These are phyloP conservation scores for Boulengeromyrus knoepffleri DNA, from an alignment of 2,113 vertebrate genomes.

Conservation along the genomic window DNA sequence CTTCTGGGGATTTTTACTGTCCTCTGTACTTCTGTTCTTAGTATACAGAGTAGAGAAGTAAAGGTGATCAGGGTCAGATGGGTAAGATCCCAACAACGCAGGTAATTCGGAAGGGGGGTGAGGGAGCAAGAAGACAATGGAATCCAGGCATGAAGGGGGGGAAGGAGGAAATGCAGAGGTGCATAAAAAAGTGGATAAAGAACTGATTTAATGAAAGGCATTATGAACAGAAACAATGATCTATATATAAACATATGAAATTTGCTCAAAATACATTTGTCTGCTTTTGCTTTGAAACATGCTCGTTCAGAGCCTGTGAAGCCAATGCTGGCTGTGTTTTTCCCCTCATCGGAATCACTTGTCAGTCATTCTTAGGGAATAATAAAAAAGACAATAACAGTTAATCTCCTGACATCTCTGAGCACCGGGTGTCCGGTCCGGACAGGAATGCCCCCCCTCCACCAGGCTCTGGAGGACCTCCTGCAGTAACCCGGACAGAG, in stretches of 20 bases:
- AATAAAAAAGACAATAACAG: not conserved
- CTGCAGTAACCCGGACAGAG: not conserved
- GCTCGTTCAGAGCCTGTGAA: not conserved
- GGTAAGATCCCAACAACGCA: not conserved
- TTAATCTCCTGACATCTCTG: not conserved
- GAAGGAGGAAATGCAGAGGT: not conserved
- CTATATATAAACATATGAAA: not conserved
- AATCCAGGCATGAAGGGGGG: not conserved
- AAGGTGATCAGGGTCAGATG: not conserved
- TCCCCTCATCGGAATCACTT: not conserved
- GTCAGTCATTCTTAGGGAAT: not conserved
- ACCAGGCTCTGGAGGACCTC: not conserved
- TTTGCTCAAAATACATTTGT: not conserved
- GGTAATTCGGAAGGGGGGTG: not conserved
- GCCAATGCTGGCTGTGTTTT: not conserved
- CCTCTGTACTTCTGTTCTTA: not conserved
- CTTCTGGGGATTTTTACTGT: not conserved
- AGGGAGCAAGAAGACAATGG: not conserved
- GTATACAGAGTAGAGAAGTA: not conserved
- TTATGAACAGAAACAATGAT: not conserved
- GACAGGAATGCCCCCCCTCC: not conserved
- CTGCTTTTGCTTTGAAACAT: not conserved
- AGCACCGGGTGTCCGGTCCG: not conserved
- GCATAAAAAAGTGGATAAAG: not conserved
- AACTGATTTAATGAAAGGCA: not conserved